Base-by-base conservation (phyloP, 2,888 invertebrate genomes). In the Crossocerus cetratus region DNA sequence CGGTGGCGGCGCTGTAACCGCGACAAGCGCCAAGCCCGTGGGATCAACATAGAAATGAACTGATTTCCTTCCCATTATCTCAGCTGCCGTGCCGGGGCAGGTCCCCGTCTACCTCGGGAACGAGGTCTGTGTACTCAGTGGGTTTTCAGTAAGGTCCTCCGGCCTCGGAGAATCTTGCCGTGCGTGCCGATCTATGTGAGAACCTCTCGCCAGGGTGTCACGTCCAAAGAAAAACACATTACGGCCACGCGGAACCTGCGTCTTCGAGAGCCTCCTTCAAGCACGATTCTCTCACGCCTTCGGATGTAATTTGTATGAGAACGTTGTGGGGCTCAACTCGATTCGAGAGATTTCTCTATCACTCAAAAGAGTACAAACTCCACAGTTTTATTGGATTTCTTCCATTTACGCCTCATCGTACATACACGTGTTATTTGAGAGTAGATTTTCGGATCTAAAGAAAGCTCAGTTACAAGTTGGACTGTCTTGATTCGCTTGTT, bases 31-130 rank as follows among this genome's bases (percentile, higher is more conserved):
- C 77, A 67, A 78, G 72, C 74, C 84, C 83, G 81, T 83, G 82
- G 90, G 90, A 90, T 90, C 90, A 90, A 89, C 90, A 90, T 90
- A 90, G 89, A 90, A 90, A 90, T 89, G 89, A 90, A 89, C 90
- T 90, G 88, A 90, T 90, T 90, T 90, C 87, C 88, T 89, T 89
- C 87, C 88, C 87, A 89, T 89, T 90, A 89, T 90, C 89, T 89
- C 85, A 79, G 79, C 79, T 78, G 74, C 69, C 72, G 69, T 58
- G 72, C 69, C 21, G 70, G 69, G 71, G 70, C 65, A 66, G 63
- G 65, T 60, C 58, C 22, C 65, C 55, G 58, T 43, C 67, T 66
- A 59, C 71, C 69, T 77, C 69, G 44, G 75, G 58, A 77, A 77
- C 73, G 71, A 71, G 80, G 64, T 66, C 74, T 71, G 78, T 76